phyloP scores from a whole-genome alignment of 2,113 vertebrate genomes.

The Guaruba guarouba region DNA sequence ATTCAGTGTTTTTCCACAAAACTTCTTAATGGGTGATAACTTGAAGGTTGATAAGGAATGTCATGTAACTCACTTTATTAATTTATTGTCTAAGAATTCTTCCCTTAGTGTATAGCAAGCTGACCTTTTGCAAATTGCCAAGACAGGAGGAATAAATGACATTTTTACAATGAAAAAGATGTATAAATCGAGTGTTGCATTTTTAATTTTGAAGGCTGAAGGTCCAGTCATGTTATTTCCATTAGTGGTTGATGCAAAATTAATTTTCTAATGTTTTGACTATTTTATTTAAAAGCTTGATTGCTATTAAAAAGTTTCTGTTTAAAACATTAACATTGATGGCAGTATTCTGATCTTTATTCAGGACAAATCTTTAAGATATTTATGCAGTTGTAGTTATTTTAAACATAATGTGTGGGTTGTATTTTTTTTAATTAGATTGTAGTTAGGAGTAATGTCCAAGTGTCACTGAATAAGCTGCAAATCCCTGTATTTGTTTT shows the following conservation, averaged over 20 bases:
- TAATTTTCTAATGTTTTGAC: neutral
- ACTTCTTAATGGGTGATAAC: neutral
- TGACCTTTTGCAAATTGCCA: constrained; percentile 8
- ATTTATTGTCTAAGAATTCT: neutral
- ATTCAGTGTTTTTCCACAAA: neutral
- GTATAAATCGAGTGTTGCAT: neutral
- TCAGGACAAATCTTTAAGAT: neutral
- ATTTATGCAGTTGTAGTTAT: neutral
- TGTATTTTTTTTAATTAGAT: neutral
- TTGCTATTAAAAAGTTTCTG: neutral
- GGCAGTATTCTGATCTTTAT: neutral
- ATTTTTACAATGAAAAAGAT: neutral
- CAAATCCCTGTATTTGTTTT: neutral
- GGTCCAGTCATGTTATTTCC: neutral
- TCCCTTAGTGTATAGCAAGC: neutral
- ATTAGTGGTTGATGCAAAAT: neutral
- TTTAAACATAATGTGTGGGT: neutral
- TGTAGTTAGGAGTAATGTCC: neutral
- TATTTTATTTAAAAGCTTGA: neutral
- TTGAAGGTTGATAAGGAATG: neutral
- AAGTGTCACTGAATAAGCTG: neutral
- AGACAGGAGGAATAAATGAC: neutral
- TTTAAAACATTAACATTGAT: neutral
- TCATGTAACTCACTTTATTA: neutral
- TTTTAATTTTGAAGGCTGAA: neutral